These are phyloP conservation scores for Motacilla alba DNA, from an alignment of 2,113 vertebrate species.

Conservation along the genomic window DNA sequence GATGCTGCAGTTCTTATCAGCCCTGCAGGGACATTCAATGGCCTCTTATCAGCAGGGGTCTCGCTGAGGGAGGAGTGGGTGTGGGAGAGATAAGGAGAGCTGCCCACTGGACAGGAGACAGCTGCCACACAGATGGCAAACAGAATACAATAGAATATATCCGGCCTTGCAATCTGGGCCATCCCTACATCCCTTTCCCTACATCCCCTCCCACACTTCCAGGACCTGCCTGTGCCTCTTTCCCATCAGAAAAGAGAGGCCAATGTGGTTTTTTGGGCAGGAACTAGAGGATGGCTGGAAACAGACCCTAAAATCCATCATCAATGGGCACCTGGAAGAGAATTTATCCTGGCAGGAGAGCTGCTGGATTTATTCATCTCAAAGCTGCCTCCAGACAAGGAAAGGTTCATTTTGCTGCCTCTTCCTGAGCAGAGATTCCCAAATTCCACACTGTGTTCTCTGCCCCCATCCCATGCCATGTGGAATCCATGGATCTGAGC, in stretches of 20 bases:
- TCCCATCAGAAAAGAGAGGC: background rate
- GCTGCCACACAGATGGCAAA: too few species aligned
- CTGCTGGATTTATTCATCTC: background rate
- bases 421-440: background rate
- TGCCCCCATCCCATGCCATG: rapidly evolving
- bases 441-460: background rate
- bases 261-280: background rate
- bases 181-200: too few species aligned
- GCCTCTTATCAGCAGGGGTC: too few species aligned
- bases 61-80: too few species aligned
- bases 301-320: background rate
- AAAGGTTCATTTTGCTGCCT: background rate
- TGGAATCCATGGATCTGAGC: background rate
- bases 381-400: background rate
- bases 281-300: background rate
- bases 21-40: too few species aligned
- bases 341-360: background rate
- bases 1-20: too few species aligned
- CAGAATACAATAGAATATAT: too few species aligned
- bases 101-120: too few species aligned
- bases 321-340: background rate
- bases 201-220: background rate
- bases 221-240: background rate
- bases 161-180: too few species aligned
- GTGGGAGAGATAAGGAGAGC: too few species aligned